phyloP scores from a whole-genome alignment of 2,888 invertebrate genomes.

The Gryllus longicercus region DNA sequence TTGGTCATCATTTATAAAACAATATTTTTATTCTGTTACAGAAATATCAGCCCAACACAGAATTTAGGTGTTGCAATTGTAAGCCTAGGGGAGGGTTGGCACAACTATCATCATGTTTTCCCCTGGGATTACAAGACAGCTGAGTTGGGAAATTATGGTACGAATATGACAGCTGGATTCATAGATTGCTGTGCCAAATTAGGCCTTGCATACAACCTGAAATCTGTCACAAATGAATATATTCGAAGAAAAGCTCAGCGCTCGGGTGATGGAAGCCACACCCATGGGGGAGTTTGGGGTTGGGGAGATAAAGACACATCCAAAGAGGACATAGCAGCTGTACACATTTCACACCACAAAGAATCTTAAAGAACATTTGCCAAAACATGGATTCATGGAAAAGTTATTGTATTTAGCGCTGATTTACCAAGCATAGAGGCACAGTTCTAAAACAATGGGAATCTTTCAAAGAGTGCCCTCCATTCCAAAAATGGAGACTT shows the following conservation, averaged over 20 bases:
- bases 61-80: slow-evolving; percentile 68
- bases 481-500: not conserved
- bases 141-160: slow-evolving; percentile 63
- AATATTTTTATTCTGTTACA: slow-evolving; percentile 44
- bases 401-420: not conserved
- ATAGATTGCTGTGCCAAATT: slow-evolving; percentile 53
- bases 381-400: not conserved
- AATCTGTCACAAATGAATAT: slow-evolving; percentile 64
- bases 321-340: slow-evolving; percentile 56
- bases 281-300: slow-evolving; percentile 64
- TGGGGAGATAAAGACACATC: slow-evolving; percentile 78
- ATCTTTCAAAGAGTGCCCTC: not conserved
- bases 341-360: not conserved
- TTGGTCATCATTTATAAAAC: not conserved
- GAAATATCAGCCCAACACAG: slow-evolving; percentile 74
- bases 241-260: slow-evolving; percentile 64
- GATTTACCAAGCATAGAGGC: not conserved
- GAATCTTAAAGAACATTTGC: not conserved
- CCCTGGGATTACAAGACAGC: slow-evolving; percentile 92
- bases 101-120: slow-evolving; percentile 91
- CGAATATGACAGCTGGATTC: slow-evolving; percentile 55
- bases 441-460: too few species aligned
- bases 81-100: slow-evolving; percentile 86
- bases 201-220: slow-evolving; percentile 52
- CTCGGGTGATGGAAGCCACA: slow-evolving; percentile 70